Percentiles rank a stretch among this genome's conserved stretches.
Evolutionary conservation across 2,113 vertebrate species (phyloP).

Genomic region (Percopsis transmontana): DNA sequence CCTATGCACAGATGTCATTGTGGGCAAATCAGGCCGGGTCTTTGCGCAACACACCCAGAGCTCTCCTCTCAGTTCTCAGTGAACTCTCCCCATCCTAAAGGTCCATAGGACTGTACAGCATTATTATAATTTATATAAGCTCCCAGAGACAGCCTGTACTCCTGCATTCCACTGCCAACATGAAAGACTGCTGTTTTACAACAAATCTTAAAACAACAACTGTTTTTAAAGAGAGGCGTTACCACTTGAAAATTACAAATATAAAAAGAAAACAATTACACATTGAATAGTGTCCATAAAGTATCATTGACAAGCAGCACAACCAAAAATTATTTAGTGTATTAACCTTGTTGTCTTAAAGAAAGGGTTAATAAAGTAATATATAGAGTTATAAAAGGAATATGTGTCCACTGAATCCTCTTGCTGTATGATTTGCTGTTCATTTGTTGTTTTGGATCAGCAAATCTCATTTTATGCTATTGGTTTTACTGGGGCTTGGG

Average conservation of each 20-base stretch:
- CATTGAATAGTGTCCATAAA: neutral
- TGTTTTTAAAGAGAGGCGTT: neutral
- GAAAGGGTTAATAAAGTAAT: too few species aligned
- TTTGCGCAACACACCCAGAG: neutral
- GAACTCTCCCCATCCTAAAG: constrained; percentile 16
- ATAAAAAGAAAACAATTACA: neutral
- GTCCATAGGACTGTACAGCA: constrained; percentile 4
- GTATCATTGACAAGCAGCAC: neutral
- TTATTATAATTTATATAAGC: constrained; percentile 38
- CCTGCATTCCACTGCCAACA: constrained; percentile 11
- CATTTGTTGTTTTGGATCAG: too few species aligned
- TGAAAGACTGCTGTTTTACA: constrained; percentile 23
- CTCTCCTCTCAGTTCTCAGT: constrained; percentile 9
- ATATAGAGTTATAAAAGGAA: neutral
- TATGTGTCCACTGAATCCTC: neutral
- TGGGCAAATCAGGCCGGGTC: constrained; percentile 6
- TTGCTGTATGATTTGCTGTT: neutral
- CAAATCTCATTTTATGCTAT: too few species aligned
- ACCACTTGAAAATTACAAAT: neutral
- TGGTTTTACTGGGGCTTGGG: too few species aligned
- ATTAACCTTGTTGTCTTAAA: too few species aligned
- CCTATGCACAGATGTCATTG: constrained; percentile 18
- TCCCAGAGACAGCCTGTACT: constrained; percentile 1
- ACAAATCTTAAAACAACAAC: constrained; percentile 1
- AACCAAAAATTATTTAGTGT: too few species aligned